Evolutionary conservation across 2,113 vertebrate species (phyloP).

Genomic region (Emydura subglobosa): DNA sequence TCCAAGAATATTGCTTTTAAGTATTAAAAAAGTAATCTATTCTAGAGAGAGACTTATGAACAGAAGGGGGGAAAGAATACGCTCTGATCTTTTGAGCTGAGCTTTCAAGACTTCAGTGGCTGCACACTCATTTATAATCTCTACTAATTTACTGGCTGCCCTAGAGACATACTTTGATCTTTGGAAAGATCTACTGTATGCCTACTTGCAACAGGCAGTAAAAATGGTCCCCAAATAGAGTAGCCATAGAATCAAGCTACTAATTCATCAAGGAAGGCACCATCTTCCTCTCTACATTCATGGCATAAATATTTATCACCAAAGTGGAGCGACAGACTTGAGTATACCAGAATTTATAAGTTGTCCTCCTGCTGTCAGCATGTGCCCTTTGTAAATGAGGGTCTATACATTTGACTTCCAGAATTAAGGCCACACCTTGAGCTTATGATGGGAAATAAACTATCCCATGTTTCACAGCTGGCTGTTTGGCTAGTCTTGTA

Average conservation of each 20-base stretch:
- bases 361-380: background rate
- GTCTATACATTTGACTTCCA: background rate
- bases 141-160: conserved; percentile 72
- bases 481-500: rapidly evolving
- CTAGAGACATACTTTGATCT: conserved; percentile 76
- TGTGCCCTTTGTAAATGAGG: background rate
- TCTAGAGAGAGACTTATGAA: conserved; percentile 61
- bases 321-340: background rate
- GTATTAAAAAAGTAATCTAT: conserved; percentile 63
- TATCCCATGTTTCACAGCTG: background rate
- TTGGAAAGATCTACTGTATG: conserved; percentile 67
- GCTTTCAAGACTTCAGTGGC: conserved; percentile 72
- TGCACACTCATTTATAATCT: conserved; percentile 69
- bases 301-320: conserved; percentile 38
- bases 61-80: conserved; percentile 60
- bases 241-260: conserved; percentile 20
- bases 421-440: background rate
- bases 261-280: conserved; percentile 45
- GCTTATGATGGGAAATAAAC: background rate
- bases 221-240: conserved; percentile 53
- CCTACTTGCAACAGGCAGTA: conserved; percentile 64
- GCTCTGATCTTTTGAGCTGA: conserved; percentile 70
- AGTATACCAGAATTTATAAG: background rate
- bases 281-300: conserved; percentile 19
- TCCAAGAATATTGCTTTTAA: conserved; percentile 75